Evolutionary conservation across 2,113 vertebrate species (phyloP), one percentile per base, ranked within the genome.

Genomic region (Amphiprion ocellaris): DNA sequence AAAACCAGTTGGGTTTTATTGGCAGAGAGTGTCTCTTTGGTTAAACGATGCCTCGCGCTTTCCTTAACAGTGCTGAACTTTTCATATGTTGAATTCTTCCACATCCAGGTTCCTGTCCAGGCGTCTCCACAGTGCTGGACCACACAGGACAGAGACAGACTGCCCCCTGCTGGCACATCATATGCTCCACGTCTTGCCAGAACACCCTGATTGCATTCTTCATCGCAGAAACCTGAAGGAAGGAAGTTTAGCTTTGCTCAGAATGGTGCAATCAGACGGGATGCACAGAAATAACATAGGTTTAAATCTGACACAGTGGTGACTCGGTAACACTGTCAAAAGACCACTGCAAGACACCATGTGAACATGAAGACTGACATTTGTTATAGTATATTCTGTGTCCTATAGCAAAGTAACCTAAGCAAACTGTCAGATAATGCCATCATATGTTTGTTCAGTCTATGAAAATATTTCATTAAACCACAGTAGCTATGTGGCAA

Each of bases 81-180:
- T 10, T 26, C 5, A 1, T 15, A 0, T 44, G 23, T 52, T 28
- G 28, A 33, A 26, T 78, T 69, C 19, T n/a, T 71, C 77, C 74
- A 52, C 0, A 12, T 41, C 94, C 93, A 95, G 8, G 41, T 53
- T 10, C 83, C 82, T 0, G 2, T 85, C 92, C 93, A 95, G 24
- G 0, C 0, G 0, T 19, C 0, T 23, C 86, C 90, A 82, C 94
- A 94, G 75, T 94, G 92, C 17, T 52, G 46, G 41, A 95, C 83
- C 4, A 76, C 76, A 75, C 94, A 94, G 30, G 62, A 77, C 70
- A 94, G 54, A 2, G 68, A 66, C 23, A 91, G 14, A 24, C 49
- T 79, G n/a, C 10, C n/a, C 6, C 94, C 92, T 56, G 75, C 61
- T 33, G 75, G 60, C 12, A 74, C 60, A 12, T 30, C 1, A 10